These are phyloP conservation scores for Colaptes auratus DNA, from an alignment of 2,113 vertebrate genomes.

Conservation along the genomic window DNA sequence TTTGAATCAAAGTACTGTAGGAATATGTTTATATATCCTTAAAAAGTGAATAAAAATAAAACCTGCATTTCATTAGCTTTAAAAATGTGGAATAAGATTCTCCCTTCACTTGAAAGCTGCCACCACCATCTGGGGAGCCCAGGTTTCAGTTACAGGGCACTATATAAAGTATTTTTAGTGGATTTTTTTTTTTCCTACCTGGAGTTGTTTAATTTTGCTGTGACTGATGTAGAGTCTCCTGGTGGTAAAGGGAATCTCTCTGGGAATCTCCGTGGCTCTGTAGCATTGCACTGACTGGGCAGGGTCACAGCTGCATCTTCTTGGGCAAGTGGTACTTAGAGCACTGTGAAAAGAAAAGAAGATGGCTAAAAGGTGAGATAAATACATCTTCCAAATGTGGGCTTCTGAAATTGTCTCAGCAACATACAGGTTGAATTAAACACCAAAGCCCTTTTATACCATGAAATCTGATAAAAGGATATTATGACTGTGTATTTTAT, in stretches of 20 bases:
- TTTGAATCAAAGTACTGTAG: not conserved
- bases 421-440: not conserved
- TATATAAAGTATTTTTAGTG: not conserved
- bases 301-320: slow-evolving; percentile 80
- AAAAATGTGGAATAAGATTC: not conserved
- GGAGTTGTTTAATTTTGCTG: slow-evolving; percentile 83
- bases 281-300: slow-evolving; percentile 78
- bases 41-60: slow-evolving; percentile 15
- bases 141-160: not conserved
- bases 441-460: slow-evolving; percentile 69
- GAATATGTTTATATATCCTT: slow-evolving; percentile 27
- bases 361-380: slow-evolving; percentile 42
- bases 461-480: slow-evolving; percentile 73
- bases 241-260: slow-evolving; percentile 69
- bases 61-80: not conserved
- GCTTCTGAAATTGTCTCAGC: not conserved
- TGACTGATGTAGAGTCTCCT: slow-evolving; percentile 80
- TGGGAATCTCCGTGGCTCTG: slow-evolving; percentile 71
- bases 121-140: not conserved
- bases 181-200: slow-evolving; percentile 74
- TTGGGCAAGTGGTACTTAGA: slow-evolving; percentile 68
- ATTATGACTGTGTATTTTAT: slow-evolving; percentile 75
- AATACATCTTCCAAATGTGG: slow-evolving; percentile 70
- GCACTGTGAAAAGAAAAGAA: slow-evolving; percentile 46
- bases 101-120: not conserved